Conservation (phyloP, 2,113 vertebrate genomes). For the Sorex fumeus region DNA sequence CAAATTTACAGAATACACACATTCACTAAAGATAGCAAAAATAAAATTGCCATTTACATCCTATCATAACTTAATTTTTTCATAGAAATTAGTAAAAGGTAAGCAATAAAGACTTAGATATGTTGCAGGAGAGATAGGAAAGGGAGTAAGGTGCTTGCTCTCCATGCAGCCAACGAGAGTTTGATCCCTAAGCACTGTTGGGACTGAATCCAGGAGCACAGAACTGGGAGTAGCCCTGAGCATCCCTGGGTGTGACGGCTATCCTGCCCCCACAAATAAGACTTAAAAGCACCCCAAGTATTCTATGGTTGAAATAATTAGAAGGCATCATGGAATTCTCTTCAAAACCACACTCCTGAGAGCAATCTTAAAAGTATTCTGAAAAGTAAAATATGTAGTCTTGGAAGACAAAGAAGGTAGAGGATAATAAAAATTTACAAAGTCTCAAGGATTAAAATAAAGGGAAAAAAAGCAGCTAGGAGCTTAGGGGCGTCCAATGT, state of each 20-base stretch:
- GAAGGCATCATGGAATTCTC: neutral
- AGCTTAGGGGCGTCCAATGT: neutral
- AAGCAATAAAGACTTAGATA: neutral
- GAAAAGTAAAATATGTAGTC: slow-evolving; percentile 1
- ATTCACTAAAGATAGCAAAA: neutral
- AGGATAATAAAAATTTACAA: slow-evolving; percentile 13
- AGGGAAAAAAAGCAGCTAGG: neutral
- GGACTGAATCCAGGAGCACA: too few relatives aligned
- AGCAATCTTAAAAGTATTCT: neutral
- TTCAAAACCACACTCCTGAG: neutral
- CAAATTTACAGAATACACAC: neutral
- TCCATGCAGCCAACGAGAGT: too few relatives aligned
- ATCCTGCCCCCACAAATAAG: neutral
- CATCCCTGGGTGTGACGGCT: too few relatives aligned
- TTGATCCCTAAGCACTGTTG: too few relatives aligned
- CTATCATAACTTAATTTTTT: neutral
- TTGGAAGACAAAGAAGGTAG: slow-evolving; percentile 17
- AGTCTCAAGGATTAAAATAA: slow-evolving; percentile 45
- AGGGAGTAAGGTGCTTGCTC: too few relatives aligned
- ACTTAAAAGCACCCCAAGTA: neutral
- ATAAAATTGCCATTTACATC: neutral
- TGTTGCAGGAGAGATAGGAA: neutral
- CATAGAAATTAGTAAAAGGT: slow-evolving; percentile 16
- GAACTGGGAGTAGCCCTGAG: too few relatives aligned
- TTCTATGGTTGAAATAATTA: neutral